A percentile compares a stretch with the other conserved stretches of the same genome.
phyloP scores from a whole-genome alignment of 2,797 vertebrate species.

The Myotis vivesi region DNA sequence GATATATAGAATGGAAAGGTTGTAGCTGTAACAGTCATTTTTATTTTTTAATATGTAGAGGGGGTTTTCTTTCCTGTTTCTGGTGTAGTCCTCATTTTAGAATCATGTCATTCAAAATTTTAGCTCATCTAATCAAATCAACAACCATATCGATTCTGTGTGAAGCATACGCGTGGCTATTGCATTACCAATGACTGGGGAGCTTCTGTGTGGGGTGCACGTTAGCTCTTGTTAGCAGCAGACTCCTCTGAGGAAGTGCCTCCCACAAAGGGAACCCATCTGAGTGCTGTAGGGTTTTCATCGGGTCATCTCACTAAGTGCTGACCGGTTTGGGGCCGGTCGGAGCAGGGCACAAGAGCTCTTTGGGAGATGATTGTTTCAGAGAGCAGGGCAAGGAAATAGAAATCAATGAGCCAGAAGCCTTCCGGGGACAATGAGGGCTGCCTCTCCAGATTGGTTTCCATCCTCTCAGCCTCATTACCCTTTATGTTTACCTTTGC shows the following conservation, averaged over 20 bases:
- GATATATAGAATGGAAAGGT: neutral
- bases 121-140: slow-evolving; percentile 15
- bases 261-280: neutral
- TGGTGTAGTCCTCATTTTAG: neutral
- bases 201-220: neutral
- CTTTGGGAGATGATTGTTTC: neutral
- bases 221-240: neutral
- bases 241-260: neutral
- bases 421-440: neutral
- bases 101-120: slow-evolving; percentile 15
- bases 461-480: neutral
- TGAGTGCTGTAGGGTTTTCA: neutral
- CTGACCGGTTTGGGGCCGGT: neutral
- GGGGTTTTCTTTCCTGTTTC: slow-evolving; percentile 5
- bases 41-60: neutral
- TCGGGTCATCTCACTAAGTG: neutral
- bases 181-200: neutral
- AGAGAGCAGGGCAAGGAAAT: neutral
- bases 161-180: neutral
- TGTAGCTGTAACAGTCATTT: neutral
- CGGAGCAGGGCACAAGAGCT: neutral
- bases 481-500: neutral
- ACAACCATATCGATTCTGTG: neutral
- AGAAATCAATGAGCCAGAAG: slow-evolving; percentile 21
- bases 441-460: neutral